Evolutionary conservation across 2,113 vertebrate species (phyloP).

Genomic region (Pelodiscus sinensis): DNA sequence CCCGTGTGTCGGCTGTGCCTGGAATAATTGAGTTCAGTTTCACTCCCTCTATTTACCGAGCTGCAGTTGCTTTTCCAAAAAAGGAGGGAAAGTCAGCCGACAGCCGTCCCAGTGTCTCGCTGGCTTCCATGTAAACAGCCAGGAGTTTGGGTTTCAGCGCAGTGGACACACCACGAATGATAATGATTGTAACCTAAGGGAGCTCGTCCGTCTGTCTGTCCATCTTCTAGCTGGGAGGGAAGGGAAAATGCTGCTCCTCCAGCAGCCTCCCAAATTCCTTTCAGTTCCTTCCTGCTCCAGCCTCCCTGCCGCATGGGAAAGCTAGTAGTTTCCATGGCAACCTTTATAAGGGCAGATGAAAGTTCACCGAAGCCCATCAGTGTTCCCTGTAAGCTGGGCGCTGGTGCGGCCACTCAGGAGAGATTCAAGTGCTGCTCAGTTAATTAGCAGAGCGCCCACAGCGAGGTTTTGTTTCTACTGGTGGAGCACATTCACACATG

Average conservation of each 20-base stretch:
- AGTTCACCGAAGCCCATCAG: not conserved
- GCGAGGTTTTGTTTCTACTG: too few species aligned
- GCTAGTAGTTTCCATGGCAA: fast-evolving
- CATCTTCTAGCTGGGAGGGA: not conserved
- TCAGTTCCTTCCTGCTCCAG: fast-evolving
- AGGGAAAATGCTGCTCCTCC: not conserved
- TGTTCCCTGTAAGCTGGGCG: too few species aligned
- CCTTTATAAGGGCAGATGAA: fast-evolving
- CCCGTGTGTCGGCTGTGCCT: constrained; percentile 53
- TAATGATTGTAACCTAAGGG: not conserved
- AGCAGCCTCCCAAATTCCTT: not conserved
- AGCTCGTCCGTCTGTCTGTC: constrained; percentile 19
- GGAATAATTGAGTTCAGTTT: constrained; percentile 47
- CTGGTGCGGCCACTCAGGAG: too few species aligned
- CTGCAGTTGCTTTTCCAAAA: not conserved
- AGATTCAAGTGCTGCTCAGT: too few species aligned
- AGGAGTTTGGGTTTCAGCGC: not conserved
- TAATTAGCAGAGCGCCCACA: too few species aligned
- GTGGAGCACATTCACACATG: too few species aligned
- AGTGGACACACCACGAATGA: not conserved
- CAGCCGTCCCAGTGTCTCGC: not conserved
- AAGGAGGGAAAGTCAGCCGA: not conserved
- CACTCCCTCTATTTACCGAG: not conserved
- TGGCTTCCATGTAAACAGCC: not conserved
- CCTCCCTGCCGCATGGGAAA: fast-evolving